Conservation (phyloP, 2,888 invertebrate genomes). For the Sarcophaga subvicina region DNA sequence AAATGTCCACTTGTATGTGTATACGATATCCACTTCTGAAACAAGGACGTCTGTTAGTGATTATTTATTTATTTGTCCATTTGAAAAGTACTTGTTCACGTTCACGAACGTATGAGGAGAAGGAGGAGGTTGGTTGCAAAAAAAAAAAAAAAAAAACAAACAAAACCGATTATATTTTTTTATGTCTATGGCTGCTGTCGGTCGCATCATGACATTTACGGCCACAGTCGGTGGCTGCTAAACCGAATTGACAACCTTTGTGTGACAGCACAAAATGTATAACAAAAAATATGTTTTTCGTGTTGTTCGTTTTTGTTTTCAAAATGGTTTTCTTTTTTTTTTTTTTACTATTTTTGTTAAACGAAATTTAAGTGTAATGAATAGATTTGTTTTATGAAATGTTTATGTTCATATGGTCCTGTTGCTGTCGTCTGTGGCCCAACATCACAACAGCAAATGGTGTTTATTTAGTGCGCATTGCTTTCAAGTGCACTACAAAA, state of each 20-base stretch:
- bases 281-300: slow-evolving; percentile 1
- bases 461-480: slow-evolving; percentile 20
- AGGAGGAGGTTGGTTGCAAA: background rate
- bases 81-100: slow-evolving; percentile 23
- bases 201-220: background rate
- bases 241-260: background rate
- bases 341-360: slow-evolving; percentile 5
- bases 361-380: slow-evolving; percentile 26
- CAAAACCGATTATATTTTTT: background rate
- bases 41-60: slow-evolving; percentile 29
- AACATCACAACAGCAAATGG: background rate
- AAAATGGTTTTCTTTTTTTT: background rate
- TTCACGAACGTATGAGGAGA: background rate
- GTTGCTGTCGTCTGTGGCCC: background rate
- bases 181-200: background rate
- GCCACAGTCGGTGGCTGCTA: background rate
- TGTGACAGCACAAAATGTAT: too few species aligned
- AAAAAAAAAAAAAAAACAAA: background rate
- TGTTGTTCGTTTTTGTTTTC: background rate
- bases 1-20: background rate
- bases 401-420: background rate
- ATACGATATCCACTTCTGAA: background rate
- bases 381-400: slow-evolving; percentile 29
- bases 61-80: slow-evolving; percentile 51
- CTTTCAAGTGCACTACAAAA: background rate